phyloP scores from a whole-genome alignment of 2,888 invertebrate species.

The Agrotis exclamationis region DNA sequence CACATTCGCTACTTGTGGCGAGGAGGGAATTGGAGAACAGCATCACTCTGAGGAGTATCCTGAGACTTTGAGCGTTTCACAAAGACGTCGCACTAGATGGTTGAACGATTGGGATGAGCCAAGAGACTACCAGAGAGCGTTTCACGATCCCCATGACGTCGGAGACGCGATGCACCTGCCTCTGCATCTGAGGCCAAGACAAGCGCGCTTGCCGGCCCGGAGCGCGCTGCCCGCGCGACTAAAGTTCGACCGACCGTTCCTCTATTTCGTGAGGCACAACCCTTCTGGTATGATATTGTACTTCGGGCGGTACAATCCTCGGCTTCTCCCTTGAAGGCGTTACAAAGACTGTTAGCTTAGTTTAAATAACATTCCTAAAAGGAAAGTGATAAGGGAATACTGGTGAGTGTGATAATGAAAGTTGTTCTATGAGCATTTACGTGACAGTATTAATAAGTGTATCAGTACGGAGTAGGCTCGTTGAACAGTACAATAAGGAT shows the following conservation, averaged over 20 bases:
- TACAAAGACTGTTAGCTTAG: constrained; percentile 88
- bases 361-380: constrained; percentile 86
- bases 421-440: constrained; percentile 86
- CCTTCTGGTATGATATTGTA: constrained; percentile 97
- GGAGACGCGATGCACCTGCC: constrained; percentile 92
- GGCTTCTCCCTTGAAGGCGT: constrained; percentile 93
- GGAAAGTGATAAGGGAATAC: constrained; percentile 87
- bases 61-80: constrained; percentile 89
- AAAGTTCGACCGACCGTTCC: constrained; percentile 96
- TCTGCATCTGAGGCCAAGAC: constrained; percentile 93
- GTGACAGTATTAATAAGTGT: constrained; percentile 89
- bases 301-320: constrained; percentile 97
- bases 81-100: constrained; percentile 86
- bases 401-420: constrained; percentile 86
- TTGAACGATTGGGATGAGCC: constrained; percentile 89
- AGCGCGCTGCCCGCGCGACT: constrained; percentile 93
- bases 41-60: constrained; percentile 96
- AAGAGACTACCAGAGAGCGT: constrained; percentile 93
- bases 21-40: constrained; percentile 93
- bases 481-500: constrained; percentile 61
- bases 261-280: constrained; percentile 97
- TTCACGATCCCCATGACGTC: constrained; percentile 92
- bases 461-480: constrained; percentile 78
- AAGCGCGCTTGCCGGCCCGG: constrained; percentile 93
- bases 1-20: constrained; percentile 96